Percentiles rank a stretch among this genome's conserved stretches.
Conservation (phyloP, 1,140 invertebrate genomes). For the Tetramorium parvispinum region DNA sequence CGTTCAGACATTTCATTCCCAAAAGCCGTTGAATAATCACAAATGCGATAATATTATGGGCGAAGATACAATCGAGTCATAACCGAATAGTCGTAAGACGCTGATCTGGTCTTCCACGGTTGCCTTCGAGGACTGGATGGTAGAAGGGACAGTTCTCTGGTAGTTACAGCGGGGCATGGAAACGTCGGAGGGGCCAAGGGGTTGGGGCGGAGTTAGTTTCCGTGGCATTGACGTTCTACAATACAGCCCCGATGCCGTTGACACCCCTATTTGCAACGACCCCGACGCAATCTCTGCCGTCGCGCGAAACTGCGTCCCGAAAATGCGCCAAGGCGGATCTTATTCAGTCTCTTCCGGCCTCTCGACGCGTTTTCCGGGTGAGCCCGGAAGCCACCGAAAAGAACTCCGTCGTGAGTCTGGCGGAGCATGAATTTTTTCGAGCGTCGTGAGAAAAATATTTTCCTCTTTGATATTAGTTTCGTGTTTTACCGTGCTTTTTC, state of each 20-base stretch:
- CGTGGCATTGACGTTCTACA: conserved; percentile 81
- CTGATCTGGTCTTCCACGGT: conserved; percentile 67
- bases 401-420: neutral
- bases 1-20: neutral
- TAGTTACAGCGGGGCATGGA: conserved; percentile 63
- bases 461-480: neutral
- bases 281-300: conserved; percentile 72
- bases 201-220: conserved; percentile 79
- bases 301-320: conserved; percentile 67
- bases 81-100: conserved; percentile 76
- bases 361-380: conserved; percentile 66
- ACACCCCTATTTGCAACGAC: conserved; percentile 80
- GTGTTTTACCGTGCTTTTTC: neutral
- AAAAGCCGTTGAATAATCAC: neutral
- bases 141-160: conserved; percentile 55
- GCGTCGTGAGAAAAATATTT: neutral
- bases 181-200: conserved; percentile 56
- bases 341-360: conserved; percentile 78
- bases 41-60: neutral
- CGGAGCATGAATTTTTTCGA: neutral
- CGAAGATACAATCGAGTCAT: conserved; percentile 1
- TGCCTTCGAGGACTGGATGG: conserved; percentile 20
- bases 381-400: conserved; percentile 11
- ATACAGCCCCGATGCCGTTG: conserved; percentile 82
- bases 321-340: conserved; percentile 76